Evolutionary conservation across 2,888 invertebrate species (phyloP).

Genomic region (Linnaemya vulpina): DNA sequence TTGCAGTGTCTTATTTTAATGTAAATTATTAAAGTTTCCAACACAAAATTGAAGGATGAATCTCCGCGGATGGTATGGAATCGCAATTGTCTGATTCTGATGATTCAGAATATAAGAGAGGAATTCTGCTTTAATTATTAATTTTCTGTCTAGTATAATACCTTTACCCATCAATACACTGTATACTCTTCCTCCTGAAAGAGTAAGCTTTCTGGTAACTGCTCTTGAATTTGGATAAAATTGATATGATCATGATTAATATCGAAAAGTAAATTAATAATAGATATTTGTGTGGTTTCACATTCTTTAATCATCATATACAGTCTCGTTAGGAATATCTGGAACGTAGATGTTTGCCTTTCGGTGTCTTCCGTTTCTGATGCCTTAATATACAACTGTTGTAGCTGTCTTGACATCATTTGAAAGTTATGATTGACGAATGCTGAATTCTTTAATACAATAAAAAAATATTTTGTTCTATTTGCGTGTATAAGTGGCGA

Average conservation of each 20-base stretch:
- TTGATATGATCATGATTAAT: background rate
- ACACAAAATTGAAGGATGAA: no score
- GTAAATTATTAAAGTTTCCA: background rate
- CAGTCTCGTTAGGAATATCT: background rate
- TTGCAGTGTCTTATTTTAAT: background rate
- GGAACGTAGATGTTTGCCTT: background rate
- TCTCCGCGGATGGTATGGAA: no score
- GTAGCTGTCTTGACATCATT: constrained; percentile 5
- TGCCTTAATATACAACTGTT: no score
- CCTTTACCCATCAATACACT: no score
- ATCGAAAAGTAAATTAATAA: background rate
- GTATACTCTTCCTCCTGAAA: no score
- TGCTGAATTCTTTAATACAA: no score
- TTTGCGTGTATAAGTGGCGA: constrained; percentile 14
- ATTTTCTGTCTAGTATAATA: no score
- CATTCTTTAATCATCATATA: constrained; percentile 5
- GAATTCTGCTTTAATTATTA: no score
- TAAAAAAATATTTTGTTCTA: constrained; percentile 31
- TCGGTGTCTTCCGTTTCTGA: background rate
- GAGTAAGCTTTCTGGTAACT: no score
- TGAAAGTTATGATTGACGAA: background rate
- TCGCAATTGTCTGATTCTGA: no score
- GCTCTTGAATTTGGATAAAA: no score
- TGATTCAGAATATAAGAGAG: no score
- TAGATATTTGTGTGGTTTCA: background rate